phyloP scores from a whole-genome alignment of 2,797 vertebrate species.

The Platalea minor region DNA sequence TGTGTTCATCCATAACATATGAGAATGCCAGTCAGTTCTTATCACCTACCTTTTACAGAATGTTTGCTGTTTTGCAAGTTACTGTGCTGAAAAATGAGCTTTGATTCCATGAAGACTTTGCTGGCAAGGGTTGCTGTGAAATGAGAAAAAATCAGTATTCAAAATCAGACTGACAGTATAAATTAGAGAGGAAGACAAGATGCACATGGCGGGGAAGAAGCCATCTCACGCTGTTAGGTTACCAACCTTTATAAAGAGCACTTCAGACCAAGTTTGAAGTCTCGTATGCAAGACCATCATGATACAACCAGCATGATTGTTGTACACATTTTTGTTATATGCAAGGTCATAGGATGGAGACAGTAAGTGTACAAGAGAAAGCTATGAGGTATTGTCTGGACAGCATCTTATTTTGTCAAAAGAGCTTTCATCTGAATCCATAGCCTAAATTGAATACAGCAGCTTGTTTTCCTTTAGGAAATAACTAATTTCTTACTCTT shows the following conservation, averaged over 20 bases:
- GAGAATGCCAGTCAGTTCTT: slow-evolving; percentile 74
- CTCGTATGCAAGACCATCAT: background rate
- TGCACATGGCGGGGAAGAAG: background rate
- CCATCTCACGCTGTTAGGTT: background rate
- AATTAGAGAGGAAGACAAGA: background rate
- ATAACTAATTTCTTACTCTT: background rate
- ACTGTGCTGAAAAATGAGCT: background rate
- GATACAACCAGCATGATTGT: background rate
- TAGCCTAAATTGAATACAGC: background rate
- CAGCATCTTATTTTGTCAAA: background rate
- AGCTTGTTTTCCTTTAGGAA: background rate
- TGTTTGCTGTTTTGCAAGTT: background rate
- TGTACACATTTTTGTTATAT: background rate
- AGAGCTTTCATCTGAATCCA: background rate
- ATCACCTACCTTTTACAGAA: slow-evolving; percentile 35
- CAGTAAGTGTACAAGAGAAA: slow-evolving; percentile 15
- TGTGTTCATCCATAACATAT: slow-evolving; percentile 76
- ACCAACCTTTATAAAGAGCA: background rate
- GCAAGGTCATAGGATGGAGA: background rate
- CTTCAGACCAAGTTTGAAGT: slow-evolving; percentile 1
- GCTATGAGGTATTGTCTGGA: background rate
- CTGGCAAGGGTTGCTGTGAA: background rate
- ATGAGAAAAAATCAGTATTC: background rate
- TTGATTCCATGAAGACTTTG: background rate
- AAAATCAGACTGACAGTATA: background rate